These are phyloP conservation scores for Phrynosoma platyrhinos DNA, from an alignment of 2,113 vertebrate genomes.

Conservation along the genomic window DNA sequence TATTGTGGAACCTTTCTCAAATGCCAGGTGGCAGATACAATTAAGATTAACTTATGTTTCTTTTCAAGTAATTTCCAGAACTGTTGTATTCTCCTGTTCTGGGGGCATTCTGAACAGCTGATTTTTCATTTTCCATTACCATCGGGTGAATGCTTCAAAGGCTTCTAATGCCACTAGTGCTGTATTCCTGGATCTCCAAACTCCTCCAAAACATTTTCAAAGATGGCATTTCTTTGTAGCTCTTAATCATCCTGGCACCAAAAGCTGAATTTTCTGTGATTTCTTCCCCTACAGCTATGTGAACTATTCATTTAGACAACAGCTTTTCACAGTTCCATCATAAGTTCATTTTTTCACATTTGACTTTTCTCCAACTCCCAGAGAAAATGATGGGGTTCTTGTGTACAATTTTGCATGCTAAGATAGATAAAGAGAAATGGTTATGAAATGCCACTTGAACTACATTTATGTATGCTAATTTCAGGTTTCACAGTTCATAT, in stretches of 20 bases:
- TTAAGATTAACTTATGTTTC: constrained; percentile 2
- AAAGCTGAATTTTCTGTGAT: neutral
- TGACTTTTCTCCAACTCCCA: neutral
- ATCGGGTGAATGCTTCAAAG: neutral
- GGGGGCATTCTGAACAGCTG: neutral
- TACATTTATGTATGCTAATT: neutral
- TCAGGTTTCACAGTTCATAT: constrained; percentile 63
- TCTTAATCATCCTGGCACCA: neutral
- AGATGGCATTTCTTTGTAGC: neutral
- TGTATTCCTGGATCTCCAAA: neutral
- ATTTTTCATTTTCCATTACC: neutral
- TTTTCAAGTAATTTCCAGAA: neutral
- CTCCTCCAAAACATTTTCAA: neutral
- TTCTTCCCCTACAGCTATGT: neutral
- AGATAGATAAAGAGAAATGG: neutral
- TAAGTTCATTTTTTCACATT: neutral
- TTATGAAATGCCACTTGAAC: neutral
- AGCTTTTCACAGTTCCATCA: neutral
- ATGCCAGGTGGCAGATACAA: neutral
- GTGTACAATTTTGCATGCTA: neutral
- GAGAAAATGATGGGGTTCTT: neutral
- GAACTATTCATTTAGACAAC: neutral
- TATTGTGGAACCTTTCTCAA: neutral
- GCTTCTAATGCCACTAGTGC: neutral
- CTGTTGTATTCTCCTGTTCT: neutral